Base-by-base conservation (phyloP, 2,113 vertebrate genomes). In the Eubucco bourcierii region DNA sequence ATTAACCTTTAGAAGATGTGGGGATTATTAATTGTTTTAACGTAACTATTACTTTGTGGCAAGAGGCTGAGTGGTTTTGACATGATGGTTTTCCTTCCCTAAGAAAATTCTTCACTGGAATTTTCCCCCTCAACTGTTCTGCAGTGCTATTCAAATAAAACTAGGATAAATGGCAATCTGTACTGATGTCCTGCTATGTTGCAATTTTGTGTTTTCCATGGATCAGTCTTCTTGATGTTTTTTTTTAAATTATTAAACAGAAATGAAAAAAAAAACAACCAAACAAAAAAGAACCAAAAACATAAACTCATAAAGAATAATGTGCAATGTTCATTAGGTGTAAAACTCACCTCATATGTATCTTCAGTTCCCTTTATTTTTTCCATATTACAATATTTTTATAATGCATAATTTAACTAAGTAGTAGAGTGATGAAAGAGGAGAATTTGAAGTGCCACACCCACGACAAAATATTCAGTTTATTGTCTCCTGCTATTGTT, bases 381-480 rank as follows among this genome's bases (percentile, higher is more conserved):
- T 15, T 2, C 19, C 24, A 53, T 27, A 83, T 58, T 21, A 64
- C 8, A 81, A 65, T 37, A 71, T 87, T 90, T 95, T 85, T 78
- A 83, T 46, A 91, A 44, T 52, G 37, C 79, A 37, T 74, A 91
- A 92, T 91, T 92, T 65, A 95, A 74, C 80, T 89, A 61, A 93
- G 52, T 87, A 55, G 56, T 24, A 90, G 73, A 88, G 39, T 90
- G 61, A 93, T 77, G 68, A 79, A 94, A 71, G 46, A 88, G 64
- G 34, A 80, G 63, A 96, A 91, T 59, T 37, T 96, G 78, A 95
- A 91, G 58, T 94, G 55, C 68, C 83, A 78, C 53, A 90, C 84
- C 86, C 91, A 78, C 78, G 87, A 85, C 71, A 96, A 90, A 95
- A 93, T 77, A 95, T 79, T 95, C 89, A 96, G 63, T 61, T 81